Conservation (phyloP, 2,888 invertebrate genomes). For the Autographa pulchrina region DNA sequence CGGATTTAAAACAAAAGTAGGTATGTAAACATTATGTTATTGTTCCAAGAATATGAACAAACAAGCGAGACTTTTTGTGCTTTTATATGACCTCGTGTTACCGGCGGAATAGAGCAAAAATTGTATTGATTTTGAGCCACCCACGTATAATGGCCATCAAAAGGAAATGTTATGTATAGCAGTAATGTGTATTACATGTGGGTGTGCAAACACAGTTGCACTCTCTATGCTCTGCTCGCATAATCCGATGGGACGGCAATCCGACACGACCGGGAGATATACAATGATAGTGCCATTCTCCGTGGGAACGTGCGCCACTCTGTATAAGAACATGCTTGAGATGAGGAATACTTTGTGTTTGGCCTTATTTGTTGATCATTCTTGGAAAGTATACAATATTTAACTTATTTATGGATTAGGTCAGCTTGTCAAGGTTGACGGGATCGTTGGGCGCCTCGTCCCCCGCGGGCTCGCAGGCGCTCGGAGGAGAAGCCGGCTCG, state of each 20-base stretch:
- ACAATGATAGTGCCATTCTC: not conserved
- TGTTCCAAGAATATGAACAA: conserved; percentile 20
- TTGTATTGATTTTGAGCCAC: not conserved
- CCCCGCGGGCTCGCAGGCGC: conserved; percentile 23
- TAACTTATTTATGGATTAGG: conserved; percentile 15
- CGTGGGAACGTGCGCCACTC: not conserved
- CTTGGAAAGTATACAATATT: not conserved
- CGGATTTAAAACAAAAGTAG: not conserved
- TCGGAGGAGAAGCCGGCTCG: conserved; percentile 55
- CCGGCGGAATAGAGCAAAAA: not conserved
- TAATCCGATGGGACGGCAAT: conserved; percentile 2
- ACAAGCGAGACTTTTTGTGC: not conserved
- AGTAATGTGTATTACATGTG: not conserved
- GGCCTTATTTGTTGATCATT: not conserved
- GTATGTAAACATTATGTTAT: not conserved
- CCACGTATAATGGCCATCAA: not conserved
- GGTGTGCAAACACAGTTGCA: not conserved
- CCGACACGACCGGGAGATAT: conserved; percentile 1
- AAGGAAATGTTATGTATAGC: not conserved
- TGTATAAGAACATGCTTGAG: not conserved
- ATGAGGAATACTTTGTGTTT: not conserved
- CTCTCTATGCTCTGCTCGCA: not conserved
- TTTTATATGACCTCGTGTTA: not conserved
- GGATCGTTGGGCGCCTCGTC: conserved; percentile 69
- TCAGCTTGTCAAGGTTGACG: conserved; percentile 52